Evolutionary conservation across 2,797 vertebrate genomes (phyloP).

Genomic region (Furcifer pardalis): DNA sequence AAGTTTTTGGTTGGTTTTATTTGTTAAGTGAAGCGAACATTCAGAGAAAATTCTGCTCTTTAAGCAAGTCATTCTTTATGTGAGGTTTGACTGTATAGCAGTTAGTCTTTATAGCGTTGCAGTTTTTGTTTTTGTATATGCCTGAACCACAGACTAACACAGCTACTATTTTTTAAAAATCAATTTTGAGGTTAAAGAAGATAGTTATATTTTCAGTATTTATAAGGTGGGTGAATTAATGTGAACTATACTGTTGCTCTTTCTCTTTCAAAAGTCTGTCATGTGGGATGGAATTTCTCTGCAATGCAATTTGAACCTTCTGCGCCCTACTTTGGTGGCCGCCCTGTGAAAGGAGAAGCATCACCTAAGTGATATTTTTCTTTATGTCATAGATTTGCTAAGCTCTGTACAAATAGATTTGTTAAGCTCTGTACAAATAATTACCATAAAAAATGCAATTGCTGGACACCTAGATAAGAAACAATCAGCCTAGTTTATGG

Average conservation of each 20-base stretch:
- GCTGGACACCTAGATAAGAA: neutral
- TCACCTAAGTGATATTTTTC: neutral
- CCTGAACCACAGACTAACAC: too few species aligned
- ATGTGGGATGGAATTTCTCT: neutral
- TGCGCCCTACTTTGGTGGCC: neutral
- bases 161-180: too few species aligned
- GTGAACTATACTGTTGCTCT: neutral
- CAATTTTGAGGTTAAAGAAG: too few species aligned
- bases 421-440: neutral
- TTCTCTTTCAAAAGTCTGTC: neutral
- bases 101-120: too few species aligned
- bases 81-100: too few species aligned
- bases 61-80: too few species aligned
- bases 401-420: neutral
- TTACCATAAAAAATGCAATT: neutral
- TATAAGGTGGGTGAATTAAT: neutral
- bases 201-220: neutral
- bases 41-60: too few species aligned
- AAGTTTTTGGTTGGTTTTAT: too few species aligned
- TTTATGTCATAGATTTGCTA: neutral
- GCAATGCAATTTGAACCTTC: neutral
- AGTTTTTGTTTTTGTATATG: too few species aligned
- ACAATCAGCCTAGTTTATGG: neutral
- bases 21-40: too few species aligned
- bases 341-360: neutral